These are phyloP conservation scores for Amblyraja radiata DNA, from an alignment of 2,797 vertebrate species.

Conservation along the genomic window DNA sequence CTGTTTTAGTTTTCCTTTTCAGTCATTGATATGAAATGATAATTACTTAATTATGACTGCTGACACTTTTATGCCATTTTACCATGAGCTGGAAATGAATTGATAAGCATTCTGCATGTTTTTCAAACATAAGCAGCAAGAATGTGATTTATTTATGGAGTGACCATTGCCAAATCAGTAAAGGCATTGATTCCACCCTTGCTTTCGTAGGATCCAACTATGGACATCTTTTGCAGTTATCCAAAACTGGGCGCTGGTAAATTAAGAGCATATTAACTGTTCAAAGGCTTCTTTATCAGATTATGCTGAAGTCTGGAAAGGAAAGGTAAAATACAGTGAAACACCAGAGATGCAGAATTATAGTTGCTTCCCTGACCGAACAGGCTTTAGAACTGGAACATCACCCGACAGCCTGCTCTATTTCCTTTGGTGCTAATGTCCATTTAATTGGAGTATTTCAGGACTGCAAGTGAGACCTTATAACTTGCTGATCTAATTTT, in stretches of 20 bases:
- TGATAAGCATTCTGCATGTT: background rate
- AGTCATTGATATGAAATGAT: background rate
- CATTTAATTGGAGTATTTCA: background rate
- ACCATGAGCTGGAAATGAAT: background rate
- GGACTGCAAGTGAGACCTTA: background rate
- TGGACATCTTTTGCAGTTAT: background rate
- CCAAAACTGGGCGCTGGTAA: too few relatives aligned
- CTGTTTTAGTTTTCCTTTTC: background rate
- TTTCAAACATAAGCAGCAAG: background rate
- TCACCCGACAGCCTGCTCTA: too few relatives aligned
- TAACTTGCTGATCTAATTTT: background rate
- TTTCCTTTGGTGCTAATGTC: background rate
- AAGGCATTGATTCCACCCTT: background rate
- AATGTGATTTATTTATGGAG: background rate
- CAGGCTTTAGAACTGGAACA: background rate
- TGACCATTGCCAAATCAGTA: background rate
- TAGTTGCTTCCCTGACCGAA: background rate
- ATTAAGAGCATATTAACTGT: background rate
- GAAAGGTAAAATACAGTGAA: background rate
- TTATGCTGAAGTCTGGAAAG: background rate
- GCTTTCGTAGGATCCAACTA: background rate
- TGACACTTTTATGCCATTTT: background rate
- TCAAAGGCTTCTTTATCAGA: background rate
- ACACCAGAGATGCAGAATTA: background rate
- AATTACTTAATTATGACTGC: background rate